Evolutionary conservation across 2,888 invertebrate genomes (phyloP).

Genomic region (Polydrusus pterygomalis): DNA sequence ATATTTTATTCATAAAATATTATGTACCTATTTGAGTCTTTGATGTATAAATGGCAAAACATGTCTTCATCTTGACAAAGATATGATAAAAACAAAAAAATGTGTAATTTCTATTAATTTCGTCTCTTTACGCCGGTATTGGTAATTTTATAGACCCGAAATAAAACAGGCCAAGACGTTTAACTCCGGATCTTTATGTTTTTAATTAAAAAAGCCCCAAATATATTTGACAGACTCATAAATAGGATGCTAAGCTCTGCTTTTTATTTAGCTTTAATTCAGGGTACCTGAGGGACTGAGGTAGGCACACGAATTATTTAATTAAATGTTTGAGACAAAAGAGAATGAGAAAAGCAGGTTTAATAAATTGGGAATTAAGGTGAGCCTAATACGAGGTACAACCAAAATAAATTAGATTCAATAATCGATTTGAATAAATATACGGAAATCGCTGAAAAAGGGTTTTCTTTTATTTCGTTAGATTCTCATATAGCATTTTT

Average conservation of each 20-base stretch:
- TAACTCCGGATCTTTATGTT: conserved; percentile 11
- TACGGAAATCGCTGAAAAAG: too few species aligned
- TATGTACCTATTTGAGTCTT: too few species aligned
- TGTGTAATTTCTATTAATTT: too few species aligned
- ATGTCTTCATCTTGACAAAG: too few species aligned
- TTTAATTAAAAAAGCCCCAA: conserved; percentile 34
- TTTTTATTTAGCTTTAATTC: conserved; percentile 46
- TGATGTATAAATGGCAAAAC: too few species aligned
- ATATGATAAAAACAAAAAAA: too few species aligned
- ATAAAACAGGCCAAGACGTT: conserved; percentile 4
- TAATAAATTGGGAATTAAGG: conserved; percentile 44
- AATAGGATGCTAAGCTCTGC: conserved; percentile 45
- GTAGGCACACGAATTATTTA: conserved; percentile 49
- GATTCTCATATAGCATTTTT: too few species aligned
- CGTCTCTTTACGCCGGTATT: too few species aligned
- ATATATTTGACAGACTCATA: conserved; percentile 49
- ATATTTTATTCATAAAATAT: too few species aligned
- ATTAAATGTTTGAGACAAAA: conserved; percentile 49
- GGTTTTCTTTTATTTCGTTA: too few species aligned
- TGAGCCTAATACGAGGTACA: conserved; percentile 24
- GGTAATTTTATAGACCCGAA: background rate
- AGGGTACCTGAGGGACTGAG: conserved; percentile 44
- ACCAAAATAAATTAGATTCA: background rate
- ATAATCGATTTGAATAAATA: too few species aligned
- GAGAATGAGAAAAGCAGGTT: conserved; percentile 39